Evolutionary conservation across 2,888 invertebrate genomes (phyloP).

Genomic region (Cancer borealis): DNA sequence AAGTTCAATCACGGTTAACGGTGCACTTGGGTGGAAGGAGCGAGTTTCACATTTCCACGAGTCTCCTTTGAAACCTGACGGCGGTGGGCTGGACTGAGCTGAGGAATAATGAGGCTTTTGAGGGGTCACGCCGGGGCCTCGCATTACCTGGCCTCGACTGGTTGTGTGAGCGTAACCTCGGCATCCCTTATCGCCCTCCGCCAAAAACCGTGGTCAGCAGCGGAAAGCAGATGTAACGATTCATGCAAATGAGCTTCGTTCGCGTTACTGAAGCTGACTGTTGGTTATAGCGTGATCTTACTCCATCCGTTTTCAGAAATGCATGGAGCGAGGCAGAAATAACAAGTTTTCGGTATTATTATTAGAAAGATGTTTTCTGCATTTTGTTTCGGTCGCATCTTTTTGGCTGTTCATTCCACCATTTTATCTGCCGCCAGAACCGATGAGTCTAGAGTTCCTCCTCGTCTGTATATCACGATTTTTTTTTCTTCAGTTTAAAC

Average conservation of each 20-base stretch:
- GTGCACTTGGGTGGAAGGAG: background rate
- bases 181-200: conserved; percentile 26
- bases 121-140: conserved; percentile 38
- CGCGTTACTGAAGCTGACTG: background rate
- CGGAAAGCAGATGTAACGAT: conserved; percentile 27
- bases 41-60: conserved; percentile 16
- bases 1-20: conserved; percentile 14
- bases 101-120: conserved; percentile 33
- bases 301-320: background rate
- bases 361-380: background rate
- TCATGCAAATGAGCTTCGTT: conserved; percentile 16
- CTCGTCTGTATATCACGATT: background rate
- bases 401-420: background rate
- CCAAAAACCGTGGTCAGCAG: background rate
- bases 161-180: conserved; percentile 28
- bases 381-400: background rate
- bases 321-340: background rate
- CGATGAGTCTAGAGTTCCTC: background rate
- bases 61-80: conserved; percentile 23
- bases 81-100: conserved; percentile 7
- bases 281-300: background rate
- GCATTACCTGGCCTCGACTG: conserved; percentile 24
- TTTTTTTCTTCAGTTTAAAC: background rate
- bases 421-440: background rate
- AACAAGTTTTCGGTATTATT: background rate